Evolutionary conservation across 2,888 invertebrate genomes (phyloP).

Genomic region (Anticlea derivata): DNA sequence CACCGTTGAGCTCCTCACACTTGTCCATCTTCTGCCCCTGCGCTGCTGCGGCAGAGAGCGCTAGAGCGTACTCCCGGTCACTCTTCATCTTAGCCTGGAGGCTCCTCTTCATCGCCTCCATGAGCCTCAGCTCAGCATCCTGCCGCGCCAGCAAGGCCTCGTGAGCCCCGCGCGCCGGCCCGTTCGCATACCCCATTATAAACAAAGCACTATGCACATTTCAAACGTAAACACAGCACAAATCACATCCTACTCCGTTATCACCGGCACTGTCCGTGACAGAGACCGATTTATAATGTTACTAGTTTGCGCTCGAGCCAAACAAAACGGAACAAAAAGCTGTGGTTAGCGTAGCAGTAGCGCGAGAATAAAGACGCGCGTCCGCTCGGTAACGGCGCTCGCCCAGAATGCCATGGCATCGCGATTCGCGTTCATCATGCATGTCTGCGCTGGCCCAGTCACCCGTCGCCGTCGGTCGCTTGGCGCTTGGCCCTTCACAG

Average conservation of each 20-base stretch:
- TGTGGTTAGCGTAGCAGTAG: slow-evolving; percentile 3
- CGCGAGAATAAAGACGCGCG: slow-evolving; percentile 42
- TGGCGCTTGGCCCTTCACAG: slow-evolving; percentile 37
- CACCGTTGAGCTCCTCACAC: slow-evolving; percentile 88
- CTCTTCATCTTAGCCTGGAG: slow-evolving; percentile 94
- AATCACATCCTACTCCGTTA: slow-evolving; percentile 74
- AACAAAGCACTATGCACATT: slow-evolving; percentile 66
- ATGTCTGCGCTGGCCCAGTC: slow-evolving; percentile 45
- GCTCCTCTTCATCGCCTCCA: slow-evolving; percentile 96
- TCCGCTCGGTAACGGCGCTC: slow-evolving; percentile 62
- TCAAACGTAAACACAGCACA: slow-evolving; percentile 75
- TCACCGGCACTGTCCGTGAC: slow-evolving; percentile 60
- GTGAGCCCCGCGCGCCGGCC: slow-evolving; percentile 94
- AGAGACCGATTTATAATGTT: slow-evolving; percentile 49
- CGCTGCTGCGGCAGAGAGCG: slow-evolving; percentile 90
- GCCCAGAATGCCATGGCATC: slow-evolving; percentile 65
- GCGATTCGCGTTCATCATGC: slow-evolving; percentile 51
- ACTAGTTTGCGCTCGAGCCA: slow-evolving; percentile 17
- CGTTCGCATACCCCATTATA: slow-evolving; percentile 93
- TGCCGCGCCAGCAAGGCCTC: slow-evolving; percentile 95
- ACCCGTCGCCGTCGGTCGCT: slow-evolving; percentile 40
- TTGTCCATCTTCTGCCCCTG: slow-evolving; percentile 94
- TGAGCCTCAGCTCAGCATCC: slow-evolving; percentile 95
- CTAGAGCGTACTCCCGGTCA: slow-evolving; percentile 95
- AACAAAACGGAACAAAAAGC: slow-evolving; percentile 27